Base-by-base conservation (phyloP, 2,113 vertebrate species). In the Hassar affinis region DNA sequence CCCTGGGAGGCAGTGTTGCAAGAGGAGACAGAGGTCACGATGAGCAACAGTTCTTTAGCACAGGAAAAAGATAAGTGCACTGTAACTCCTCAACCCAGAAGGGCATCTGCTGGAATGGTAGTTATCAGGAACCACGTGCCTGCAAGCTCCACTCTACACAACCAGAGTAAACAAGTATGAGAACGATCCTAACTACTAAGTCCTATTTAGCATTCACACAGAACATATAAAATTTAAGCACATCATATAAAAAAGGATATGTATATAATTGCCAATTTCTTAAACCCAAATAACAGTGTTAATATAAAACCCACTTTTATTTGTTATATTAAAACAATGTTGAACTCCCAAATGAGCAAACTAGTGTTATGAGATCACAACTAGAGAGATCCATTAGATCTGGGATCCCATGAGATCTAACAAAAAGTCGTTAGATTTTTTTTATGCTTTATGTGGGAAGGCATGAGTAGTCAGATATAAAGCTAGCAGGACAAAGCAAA, bases 1-100 rank as follows among this genome's bases (percentile, higher is more conserved):
- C 98, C 98, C 0, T 99, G 98, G 98, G 98, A 99, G 77, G 98
- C 97, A 8, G 98, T 99, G 81, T 94, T 99, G 47, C 91, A 94
- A 79, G 93, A 95, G 25, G 96, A 97, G 86, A 95, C 94, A n/a
- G 90, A 95, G 80, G 88, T 88, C 75, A 85, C 85, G 62, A 85
- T 51, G 4, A 66, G 38, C 52, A 86, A 88, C 64, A 90, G 92
- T 90, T 92, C 91, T 3, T 86, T 90, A 22, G 90, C 91, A 1
- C 88, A 91, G 91, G 94, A 86, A 78, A 96, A 95, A 59, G 62
- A 81, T 18, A 82, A 87, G 0, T 85, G 4, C 10, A n/a, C 88
- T 0, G 84, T 69, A 57, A 81, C 87, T 14, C 81, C 85, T 4
- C 91, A 89, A 84, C 81, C 89, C 15, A 94, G 95, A 87, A 95